Percentiles rank a stretch among this genome's conserved stretches.
These are phyloP conservation scores for Boleophthalmus pectinirostris DNA, from an alignment of 2,113 vertebrate genomes.

Conservation along the genomic window DNA sequence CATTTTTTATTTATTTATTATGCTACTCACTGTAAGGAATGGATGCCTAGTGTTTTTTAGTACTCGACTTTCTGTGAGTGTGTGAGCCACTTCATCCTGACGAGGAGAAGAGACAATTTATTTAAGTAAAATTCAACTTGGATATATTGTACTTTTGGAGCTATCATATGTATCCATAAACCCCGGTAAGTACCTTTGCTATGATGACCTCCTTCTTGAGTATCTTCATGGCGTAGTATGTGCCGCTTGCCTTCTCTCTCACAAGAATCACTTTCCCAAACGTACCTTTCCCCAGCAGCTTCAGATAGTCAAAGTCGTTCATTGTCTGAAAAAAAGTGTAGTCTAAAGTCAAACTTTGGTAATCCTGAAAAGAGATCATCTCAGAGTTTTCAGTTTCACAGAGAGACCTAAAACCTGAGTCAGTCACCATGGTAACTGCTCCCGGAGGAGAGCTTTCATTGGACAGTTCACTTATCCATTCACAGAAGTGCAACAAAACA, in stretches of 20 bases:
- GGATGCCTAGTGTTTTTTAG: slow-evolving; percentile 96
- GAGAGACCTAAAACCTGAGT: no score
- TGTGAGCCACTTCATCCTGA: slow-evolving; percentile 97
- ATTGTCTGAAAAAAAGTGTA: slow-evolving; percentile 83
- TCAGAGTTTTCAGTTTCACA: no score
- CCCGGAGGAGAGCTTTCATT: no score
- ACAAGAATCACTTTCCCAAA: slow-evolving; percentile 98
- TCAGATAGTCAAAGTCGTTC: slow-evolving; percentile 99
- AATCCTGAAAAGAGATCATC: no score
- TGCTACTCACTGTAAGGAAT: slow-evolving; percentile 91
- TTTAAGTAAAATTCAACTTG: no score
- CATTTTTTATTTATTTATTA: neutral
- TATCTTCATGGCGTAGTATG: slow-evolving; percentile 98
- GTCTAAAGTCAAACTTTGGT: no score
- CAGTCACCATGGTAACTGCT: no score
- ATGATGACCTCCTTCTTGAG: slow-evolving; percentile 98
- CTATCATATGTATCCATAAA: no score
- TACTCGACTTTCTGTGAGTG: slow-evolving; percentile 94
- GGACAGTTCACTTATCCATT: no score
- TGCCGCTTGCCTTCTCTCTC: slow-evolving; percentile 95
- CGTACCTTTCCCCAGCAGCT: slow-evolving; percentile 97
- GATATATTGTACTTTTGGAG: no score
- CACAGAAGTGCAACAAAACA: no score
- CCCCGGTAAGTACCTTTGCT: slow-evolving; percentile 83
- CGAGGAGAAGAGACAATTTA: neutral